Evolutionary conservation across 2,888 invertebrate species (phyloP), one percentile per base, ranked within the genome.

Genomic region (Eupithecia centaureata): DNA sequence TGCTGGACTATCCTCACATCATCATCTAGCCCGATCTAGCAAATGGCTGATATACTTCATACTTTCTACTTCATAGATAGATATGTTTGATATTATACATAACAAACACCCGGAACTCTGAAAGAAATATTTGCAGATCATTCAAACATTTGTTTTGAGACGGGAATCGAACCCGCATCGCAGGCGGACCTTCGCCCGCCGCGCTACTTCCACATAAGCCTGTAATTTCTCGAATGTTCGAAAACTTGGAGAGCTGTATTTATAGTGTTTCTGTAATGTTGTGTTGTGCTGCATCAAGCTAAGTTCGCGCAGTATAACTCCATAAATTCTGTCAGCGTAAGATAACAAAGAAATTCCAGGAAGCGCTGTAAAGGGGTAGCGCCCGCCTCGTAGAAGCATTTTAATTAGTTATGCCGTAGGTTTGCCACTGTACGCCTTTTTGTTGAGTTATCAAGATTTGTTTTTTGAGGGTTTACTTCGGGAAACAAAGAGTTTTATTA

Each of bases 221-320:
- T 8, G 42, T 18, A 42, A 42, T n/a, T n/a, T 5, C 1, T 47
- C 18, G 3, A 47, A 47, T 12, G 22, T 22, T 10, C 22, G 12
- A 47, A 22, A 47, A 47, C 47, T 47, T 47, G 22, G 47, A 22
- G 12, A 47, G 10, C 47, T 47, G 47, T 42, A 47, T 47, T 47
- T 42, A 18, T 18, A 18, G 8, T 18, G 8, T 7, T n/a, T 38
- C 51, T 13, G 51, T 18, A 15, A 13, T 13, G 25, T 25, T 5
- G 15, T 13, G 51, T 18, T 27, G 25, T 13, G 25, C 51, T 5
- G 15, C 15, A 7, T 27, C 51, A 5, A 25, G 25, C 51, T 25
- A 12, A 25, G 1, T 52, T 52, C 27, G 2, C 4, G 10, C 1
- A 15, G 25, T 27, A 7, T 27, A 52, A 27, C 13, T 52, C 27